These are phyloP conservation scores for Standfussiana lucernea DNA, from an alignment of 2,888 invertebrate species.

Conservation along the genomic window DNA sequence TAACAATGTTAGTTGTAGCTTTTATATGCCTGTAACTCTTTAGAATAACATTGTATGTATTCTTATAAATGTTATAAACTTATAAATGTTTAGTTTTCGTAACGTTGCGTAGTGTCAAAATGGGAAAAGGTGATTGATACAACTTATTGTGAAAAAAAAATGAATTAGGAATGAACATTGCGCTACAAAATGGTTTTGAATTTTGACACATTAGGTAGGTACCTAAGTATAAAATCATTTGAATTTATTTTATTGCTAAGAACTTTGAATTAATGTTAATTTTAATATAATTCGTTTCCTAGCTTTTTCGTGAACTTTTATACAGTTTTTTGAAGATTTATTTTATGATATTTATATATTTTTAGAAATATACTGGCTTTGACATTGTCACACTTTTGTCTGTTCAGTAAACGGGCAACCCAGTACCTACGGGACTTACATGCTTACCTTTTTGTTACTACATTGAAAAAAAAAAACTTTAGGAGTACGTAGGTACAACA, in stretches of 20 bases:
- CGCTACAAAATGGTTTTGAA: background rate
- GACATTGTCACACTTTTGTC: background rate
- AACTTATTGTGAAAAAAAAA: background rate
- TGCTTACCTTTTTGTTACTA: background rate
- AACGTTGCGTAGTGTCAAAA: conserved; percentile 22
- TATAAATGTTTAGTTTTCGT: conserved; percentile 21
- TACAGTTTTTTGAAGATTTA: background rate
- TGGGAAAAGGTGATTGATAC: background rate
- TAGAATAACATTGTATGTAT: conserved; percentile 30
- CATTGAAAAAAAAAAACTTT: background rate
- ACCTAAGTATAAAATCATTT: background rate
- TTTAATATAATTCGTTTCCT: background rate
- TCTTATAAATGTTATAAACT: conserved; percentile 38
- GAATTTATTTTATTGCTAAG: background rate
- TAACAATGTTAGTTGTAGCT: conserved; percentile 66
- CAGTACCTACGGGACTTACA: background rate
- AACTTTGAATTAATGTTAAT: background rate
- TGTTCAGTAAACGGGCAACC: background rate
- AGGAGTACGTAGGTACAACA: background rate
- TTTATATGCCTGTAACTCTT: conserved; percentile 67
- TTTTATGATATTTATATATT: background rate
- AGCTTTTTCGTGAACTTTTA: background rate
- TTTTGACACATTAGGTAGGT: background rate
- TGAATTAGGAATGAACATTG: conserved; percentile 4
- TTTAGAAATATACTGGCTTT: background rate